Conservation (phyloP, 2,113 vertebrate species). For the Neolamprologus cancellatus region DNA sequence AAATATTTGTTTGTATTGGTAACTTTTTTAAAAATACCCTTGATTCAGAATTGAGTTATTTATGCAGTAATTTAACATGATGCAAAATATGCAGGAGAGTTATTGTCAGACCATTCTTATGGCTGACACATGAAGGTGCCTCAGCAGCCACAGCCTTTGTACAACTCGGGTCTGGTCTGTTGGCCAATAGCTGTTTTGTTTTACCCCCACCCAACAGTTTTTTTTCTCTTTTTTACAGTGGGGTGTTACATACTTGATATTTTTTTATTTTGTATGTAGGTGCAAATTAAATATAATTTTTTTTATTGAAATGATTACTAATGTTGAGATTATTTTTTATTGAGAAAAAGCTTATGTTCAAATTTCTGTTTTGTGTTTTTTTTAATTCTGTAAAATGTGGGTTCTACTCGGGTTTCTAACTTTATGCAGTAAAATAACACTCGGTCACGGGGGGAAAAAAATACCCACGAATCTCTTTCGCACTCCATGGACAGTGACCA, state of each 20-base stretch:
- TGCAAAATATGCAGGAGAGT: conserved; percentile 6
- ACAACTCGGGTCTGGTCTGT: neutral
- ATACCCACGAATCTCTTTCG: neutral
- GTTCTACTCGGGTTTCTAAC: neutral
- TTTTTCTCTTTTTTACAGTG: neutral
- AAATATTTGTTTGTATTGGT: neutral
- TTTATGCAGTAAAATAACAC: neutral
- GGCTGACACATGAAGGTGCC: conserved; percentile 13
- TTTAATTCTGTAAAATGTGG: neutral
- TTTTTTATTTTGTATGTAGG: conserved; percentile 13
- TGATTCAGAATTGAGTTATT: conserved; percentile 9
- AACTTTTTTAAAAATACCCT: neutral
- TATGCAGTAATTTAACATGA: conserved; percentile 22
- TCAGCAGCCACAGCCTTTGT: neutral
- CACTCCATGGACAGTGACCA: conserved; percentile 4
- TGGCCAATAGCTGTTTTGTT: neutral
- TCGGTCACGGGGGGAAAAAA: rapidly evolving
- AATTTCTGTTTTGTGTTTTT: neutral
- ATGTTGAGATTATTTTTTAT: conserved; percentile 41
- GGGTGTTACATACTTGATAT: conserved; percentile 52
- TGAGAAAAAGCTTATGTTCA: conserved; percentile 9
- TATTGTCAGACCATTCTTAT: neutral
- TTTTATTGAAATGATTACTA: conserved; percentile 29
- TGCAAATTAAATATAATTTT: conserved; percentile 4
- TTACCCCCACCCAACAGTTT: neutral